Evolutionary conservation across 2,888 invertebrate genomes (phyloP).

Genomic region (Heliconius erato): DNA sequence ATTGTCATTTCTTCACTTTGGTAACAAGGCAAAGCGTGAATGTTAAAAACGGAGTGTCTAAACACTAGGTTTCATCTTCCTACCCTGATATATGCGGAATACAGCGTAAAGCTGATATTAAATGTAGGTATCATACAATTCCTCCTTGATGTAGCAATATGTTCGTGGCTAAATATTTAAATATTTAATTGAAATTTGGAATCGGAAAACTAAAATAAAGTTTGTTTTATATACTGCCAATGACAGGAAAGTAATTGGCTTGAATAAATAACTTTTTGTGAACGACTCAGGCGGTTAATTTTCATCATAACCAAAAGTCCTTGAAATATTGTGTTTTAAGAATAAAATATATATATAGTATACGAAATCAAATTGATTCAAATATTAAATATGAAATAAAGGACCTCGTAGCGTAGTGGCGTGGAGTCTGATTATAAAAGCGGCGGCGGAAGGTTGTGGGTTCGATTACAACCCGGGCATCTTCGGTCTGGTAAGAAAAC

Average conservation of each 20-base stretch:
- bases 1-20: too few species aligned
- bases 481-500: not conserved
- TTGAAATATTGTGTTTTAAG: not conserved
- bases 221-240: not conserved
- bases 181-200: not conserved
- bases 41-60: too few species aligned
- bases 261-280: not conserved
- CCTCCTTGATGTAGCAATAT: too few species aligned
- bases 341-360: not conserved
- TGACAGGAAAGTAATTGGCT: conserved; percentile 1
- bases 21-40: too few species aligned
- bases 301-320: not conserved
- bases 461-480: not conserved
- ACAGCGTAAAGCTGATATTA: too few species aligned
- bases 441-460: not conserved
- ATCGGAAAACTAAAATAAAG: not conserved
- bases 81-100: too few species aligned
- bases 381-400: not conserved
- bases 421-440: not conserved
- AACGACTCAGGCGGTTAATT: not conserved
- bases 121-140: too few species aligned
- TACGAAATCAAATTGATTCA: not conserved
- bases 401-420: not conserved
- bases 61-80: too few species aligned
- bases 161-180: not conserved